Base-by-base conservation (phyloP, 2,797 vertebrate species). In the Centroberyx gerrardi region DNA sequence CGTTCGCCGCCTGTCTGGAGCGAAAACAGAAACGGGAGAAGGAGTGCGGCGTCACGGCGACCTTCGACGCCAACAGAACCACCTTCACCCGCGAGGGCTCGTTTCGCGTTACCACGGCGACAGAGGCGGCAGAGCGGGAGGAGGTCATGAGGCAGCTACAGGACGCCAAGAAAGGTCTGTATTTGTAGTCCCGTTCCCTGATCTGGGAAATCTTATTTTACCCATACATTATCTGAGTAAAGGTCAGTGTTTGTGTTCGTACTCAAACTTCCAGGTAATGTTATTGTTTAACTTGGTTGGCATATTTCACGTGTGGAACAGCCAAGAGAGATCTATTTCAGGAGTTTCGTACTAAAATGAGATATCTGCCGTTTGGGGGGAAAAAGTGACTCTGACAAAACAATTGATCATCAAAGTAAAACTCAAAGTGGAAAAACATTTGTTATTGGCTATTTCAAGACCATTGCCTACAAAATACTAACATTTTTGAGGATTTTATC, bases 11-110 rank as follows among this genome's bases (percentile, higher is more conserved):
- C 0, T 99, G 98, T 87, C 93, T 99, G 92, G 98, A 99, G 87
- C 93, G 98, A 36, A 99, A 99, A 84, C 98, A 99, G 95, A 99
- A 98, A 86, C 93, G 98, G 36, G 98, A 99, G 91, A 99, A 99
- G 91, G 98, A 99, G 91, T 99, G 98, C 27, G 98, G 98, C 27
- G 98, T 99, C 86, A 99, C 98, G 6, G 98, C 98, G 64, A 99
- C 98, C 74, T 99, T 99, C 49, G 98, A 99, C 79, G 97, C 97
- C 88, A 99, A 97, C 94, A 95, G 98, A 89, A 99, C 98, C 90
- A 98, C 98, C 18, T 99, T 99, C 88, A 99, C 97, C 55, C 96
- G 98, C 10, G 98, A 99, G 92, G 98, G 98, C 76, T 99, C 98
- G 12, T 99, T 99, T 92, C 96, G 98, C 0, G 97, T 99, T 86